These are phyloP conservation scores for Sparus aurata DNA, from an alignment of 2,797 vertebrate species.

Conservation along the genomic window DNA sequence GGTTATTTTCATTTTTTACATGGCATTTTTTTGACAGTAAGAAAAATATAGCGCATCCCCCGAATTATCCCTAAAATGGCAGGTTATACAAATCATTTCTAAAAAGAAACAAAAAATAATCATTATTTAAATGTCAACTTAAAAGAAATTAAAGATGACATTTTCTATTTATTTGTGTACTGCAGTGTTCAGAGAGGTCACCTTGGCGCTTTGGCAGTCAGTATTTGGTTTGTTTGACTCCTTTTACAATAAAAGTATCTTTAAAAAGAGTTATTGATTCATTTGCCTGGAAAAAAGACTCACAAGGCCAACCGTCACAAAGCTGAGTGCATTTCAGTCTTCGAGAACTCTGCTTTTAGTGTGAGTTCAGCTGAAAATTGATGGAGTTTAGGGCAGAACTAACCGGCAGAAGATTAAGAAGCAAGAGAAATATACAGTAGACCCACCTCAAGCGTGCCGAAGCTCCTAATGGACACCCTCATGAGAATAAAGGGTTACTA, in stretches of 20 bases:
- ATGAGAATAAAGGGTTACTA: constrained; percentile 30
- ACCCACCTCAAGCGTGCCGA: neutral
- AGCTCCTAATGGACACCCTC: constrained; percentile 29
- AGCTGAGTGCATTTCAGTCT: constrained; percentile 22
- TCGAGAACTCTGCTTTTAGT: constrained; percentile 2
- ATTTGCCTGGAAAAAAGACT: constrained; percentile 29
- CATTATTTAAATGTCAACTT: neutral
- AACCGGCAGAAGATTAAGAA: neutral
- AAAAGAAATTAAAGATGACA: neutral
- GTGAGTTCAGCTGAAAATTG: constrained; percentile 16
- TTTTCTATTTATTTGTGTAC: neutral
- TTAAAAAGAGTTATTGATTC: constrained; percentile 54
- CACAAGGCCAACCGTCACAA: constrained; percentile 32
- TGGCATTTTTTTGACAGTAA: neutral
- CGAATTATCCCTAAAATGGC: neutral
- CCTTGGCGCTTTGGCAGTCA: constrained; percentile 2
- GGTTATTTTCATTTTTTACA: no score
- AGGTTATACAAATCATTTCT: neutral
- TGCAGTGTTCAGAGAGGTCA: constrained; percentile 21
- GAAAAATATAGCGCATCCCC: neutral
- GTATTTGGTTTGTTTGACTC: constrained; percentile 21
- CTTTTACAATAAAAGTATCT: constrained; percentile 28
- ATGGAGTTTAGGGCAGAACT: constrained; percentile 10
- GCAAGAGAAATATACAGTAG: constrained; percentile 1
- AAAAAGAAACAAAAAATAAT: neutral